Conservation (phyloP, 2,797 vertebrate species). For the Capromys pilorides region DNA sequence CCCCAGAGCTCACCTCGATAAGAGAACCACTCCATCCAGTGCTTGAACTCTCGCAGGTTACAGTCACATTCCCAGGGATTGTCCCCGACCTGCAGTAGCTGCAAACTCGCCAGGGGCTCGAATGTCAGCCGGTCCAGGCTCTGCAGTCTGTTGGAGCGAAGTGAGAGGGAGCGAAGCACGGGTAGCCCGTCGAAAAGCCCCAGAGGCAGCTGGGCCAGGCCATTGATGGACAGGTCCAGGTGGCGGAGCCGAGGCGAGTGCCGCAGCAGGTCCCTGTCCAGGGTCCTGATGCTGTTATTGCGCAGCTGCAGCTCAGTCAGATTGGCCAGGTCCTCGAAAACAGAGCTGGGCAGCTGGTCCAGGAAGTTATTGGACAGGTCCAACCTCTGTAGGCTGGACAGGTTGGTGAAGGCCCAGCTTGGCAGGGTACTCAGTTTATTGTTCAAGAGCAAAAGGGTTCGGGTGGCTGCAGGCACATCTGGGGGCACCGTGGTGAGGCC, state of each 20-base stretch:
- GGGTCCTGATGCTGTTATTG: conserved; percentile 95
- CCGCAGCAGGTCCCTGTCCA: conserved; percentile 93
- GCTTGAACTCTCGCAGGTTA: conserved; percentile 97
- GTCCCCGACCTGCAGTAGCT: conserved; percentile 94
- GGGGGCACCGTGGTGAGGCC: conserved; percentile 92
- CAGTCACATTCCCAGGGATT: conserved; percentile 99
- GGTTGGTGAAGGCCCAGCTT: conserved; percentile 92
- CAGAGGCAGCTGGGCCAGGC: conserved; percentile 92
- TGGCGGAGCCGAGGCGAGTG: conserved; percentile 90
- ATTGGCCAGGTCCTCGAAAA: conserved; percentile 94
- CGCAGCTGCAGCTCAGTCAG: conserved; percentile 93
- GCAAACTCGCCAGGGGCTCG: conserved; percentile 94
- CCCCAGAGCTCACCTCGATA: conserved; percentile 91
- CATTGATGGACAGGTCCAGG: conserved; percentile 96
- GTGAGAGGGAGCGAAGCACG: conserved; percentile 93
- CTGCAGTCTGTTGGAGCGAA: conserved; percentile 95
- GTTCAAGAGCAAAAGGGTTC: conserved; percentile 94
- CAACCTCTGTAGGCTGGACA: conserved; percentile 93
- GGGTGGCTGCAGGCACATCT: conserved; percentile 92
- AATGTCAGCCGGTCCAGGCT: conserved; percentile 96
- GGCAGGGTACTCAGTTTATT: conserved; percentile 94
- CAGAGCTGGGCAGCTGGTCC: conserved; percentile 93
- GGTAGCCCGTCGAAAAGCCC: conserved; percentile 93
- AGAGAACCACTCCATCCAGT: conserved; percentile 99
- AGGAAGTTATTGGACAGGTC: conserved; percentile 99